These are phyloP conservation scores for Lampris incognitus DNA, from an alignment of 2,113 vertebrate species.

Conservation along the genomic window DNA sequence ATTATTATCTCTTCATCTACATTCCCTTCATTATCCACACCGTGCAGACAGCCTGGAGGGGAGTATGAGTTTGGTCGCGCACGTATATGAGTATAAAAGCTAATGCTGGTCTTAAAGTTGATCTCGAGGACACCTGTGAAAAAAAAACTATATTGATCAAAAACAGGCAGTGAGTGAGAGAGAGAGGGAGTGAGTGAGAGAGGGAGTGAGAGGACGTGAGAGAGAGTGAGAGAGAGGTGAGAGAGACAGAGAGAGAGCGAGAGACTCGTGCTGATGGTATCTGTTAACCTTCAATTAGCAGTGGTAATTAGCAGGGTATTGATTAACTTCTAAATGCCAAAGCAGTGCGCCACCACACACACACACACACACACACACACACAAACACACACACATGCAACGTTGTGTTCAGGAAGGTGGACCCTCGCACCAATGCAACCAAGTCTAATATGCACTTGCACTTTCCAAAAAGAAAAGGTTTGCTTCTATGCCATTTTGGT, in stretches of 20 bases:
- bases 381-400: not conserved
- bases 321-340: conserved; percentile 84
- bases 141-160: conserved; percentile 51
- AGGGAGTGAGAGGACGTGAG: conserved; percentile 9
- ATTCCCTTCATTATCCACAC: not conserved
- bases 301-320: conserved; percentile 79
- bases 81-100: not conserved
- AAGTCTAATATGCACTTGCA: no score
- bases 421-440: no score
- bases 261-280: conserved; percentile 73
- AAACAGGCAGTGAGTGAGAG: conserved; percentile 56
- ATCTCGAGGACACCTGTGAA: conserved; percentile 10
- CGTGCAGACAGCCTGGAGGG: not conserved
- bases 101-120: conserved; percentile 24
- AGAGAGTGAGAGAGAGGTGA: conserved; percentile 10
- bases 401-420: no score
- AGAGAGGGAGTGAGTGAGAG: not conserved
- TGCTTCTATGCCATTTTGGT: no score
- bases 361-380: conserved; percentile 13
- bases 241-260: conserved; percentile 24
- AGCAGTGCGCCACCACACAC: conserved; percentile 47
- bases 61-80: not conserved
- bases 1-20: not conserved
- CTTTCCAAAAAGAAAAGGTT: no score
- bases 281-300: conserved; percentile 86